Evolutionary conservation across 2,113 vertebrate genomes (phyloP), one percentile per base, ranked within the genome.

Genomic region (Motacilla alba): DNA sequence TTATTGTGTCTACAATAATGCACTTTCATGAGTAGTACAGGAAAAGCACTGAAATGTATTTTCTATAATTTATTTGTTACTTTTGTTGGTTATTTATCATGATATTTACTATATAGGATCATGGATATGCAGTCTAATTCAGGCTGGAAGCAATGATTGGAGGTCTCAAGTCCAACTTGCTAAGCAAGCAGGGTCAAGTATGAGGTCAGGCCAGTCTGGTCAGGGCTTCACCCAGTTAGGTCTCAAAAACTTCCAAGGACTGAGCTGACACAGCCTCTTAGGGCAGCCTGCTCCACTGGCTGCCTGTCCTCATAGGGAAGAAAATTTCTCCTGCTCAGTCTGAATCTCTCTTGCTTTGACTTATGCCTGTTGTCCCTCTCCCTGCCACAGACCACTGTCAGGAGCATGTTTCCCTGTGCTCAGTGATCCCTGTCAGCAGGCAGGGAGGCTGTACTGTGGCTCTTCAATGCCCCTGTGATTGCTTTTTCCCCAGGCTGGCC

Each of bases 31-130:
- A 88, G 23, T 56, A 33, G 13, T 52, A 30, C 2, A 87, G 46
- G 39, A 52, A 69, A 75, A 74, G 52, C 0, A 0, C 8, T 64
- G 31, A 67, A 50, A 68, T 5, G 9, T 53, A 13, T 49, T 77
- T 88, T 88, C 35, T 49, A 0, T 26, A 35, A 69, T 64, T 77
- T 15, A 31, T 41, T 16, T 56, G 79, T 72, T 79, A 58, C 7
- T 11, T 50, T 7, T 75, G 13, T 39, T 87, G 6, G 7, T 89
- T 3, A 58, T 55, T 83, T 78, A 63, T 67, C 11, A 26, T 31
- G 56, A 8, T 22, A 47, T 46, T 69, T 59, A 33, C 31, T 68
- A 1, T n/a, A 35, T 26, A 26, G 14, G 11, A 52, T 44, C 20
- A 19, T 20, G 13, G 22, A 37, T 83, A 31, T 73, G 44, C 30